Base-by-base conservation (phyloP, 2,888 invertebrate genomes). In the Pristionchus arcanus region DNA sequence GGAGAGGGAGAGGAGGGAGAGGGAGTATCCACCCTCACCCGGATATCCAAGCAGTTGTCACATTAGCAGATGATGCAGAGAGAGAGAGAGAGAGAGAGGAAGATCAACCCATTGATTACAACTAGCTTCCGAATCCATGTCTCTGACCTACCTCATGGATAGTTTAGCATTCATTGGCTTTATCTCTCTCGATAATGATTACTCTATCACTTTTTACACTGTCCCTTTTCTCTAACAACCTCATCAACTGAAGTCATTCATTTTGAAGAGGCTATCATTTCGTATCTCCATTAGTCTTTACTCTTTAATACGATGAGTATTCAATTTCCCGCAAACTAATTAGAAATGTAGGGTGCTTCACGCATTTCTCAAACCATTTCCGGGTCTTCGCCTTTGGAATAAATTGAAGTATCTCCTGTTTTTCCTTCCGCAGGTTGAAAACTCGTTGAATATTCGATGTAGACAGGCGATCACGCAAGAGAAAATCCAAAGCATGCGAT, bases 1-100 rank as follows among this genome's bases (percentile, higher is more conserved):
- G 37, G 74, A 77, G 77, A 42, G 42, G n/a, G 77, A 42, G 77
- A 42, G 77, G 25, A n/a, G n/a, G 77, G 25, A n/a, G 49, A n/a
- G n/a, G 49, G 42, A 49, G n/a, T 21, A 84, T 84, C 84, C 84
- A 84, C 84, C 84, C 84, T 84, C 84, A 84, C 84, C 59, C 84
- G 84, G 84, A 84, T 84, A 84, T 34, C 31, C 55, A 53, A 84
- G 55, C 84, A 84, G 55, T 59, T 84, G 77, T 77, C 31, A 16
- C 16, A 55, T 55, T 21, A 84, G 31, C 55, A 84, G 59, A 53
- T 84, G 84, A n/a, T 49, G 9, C 42, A 49, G 4, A 5, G 31
- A 71, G 13, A n/a, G 21, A 25, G 71, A 34, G 71, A 28, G 34
- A 31, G 71, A 34, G 28, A 28, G 71, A 71, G 28, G 4, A 5